These are phyloP conservation scores for Butorides virescens DNA, from an alignment of 2,113 vertebrate genomes.

Conservation along the genomic window DNA sequence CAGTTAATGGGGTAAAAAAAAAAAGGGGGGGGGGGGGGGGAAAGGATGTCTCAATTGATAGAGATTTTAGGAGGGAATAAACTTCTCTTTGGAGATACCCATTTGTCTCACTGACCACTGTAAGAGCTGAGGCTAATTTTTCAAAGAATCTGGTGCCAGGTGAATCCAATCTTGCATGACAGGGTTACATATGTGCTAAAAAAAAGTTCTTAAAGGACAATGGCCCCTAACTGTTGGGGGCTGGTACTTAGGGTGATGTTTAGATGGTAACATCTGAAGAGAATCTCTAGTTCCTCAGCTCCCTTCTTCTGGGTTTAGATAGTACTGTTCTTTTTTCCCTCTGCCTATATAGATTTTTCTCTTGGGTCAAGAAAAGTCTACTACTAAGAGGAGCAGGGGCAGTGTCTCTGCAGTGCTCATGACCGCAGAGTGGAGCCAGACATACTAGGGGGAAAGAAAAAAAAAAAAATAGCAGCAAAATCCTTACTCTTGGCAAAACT, in stretches of 20 bases:
- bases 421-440: fast-evolving
- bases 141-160: neutral
- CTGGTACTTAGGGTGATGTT: neutral
- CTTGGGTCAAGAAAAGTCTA: neutral
- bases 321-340: neutral
- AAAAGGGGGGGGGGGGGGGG: no score
- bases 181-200: neutral
- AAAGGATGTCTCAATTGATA: neutral
- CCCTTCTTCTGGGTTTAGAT: neutral
- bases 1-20: neutral
- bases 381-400: fast-evolving
- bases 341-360: neutral
- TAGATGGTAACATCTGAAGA: neutral
- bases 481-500: neutral
- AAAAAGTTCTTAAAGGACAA: neutral
- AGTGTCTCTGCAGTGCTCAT: neutral
- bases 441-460: neutral
- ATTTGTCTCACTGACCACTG: neutral
- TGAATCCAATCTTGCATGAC: neutral
- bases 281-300: neutral
- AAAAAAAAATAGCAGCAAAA: neutral
- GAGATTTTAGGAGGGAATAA: neutral
- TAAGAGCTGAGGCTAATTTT: neutral
- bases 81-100: neutral
- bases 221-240: neutral